These are phyloP conservation scores for Sialia sialis DNA, from an alignment of 2,113 vertebrate species.

Conservation along the genomic window DNA sequence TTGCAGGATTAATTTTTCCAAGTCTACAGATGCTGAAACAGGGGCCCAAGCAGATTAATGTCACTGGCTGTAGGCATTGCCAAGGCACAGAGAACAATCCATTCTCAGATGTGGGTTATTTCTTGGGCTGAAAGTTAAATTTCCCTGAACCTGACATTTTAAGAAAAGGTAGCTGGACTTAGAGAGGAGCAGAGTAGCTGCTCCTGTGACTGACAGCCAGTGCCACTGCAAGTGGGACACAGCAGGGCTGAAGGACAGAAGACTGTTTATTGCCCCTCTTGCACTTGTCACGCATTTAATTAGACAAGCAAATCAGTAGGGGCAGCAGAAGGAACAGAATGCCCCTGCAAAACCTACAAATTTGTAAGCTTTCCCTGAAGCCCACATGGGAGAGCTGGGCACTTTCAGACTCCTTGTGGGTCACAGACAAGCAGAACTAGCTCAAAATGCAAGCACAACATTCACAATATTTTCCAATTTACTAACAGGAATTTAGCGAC, in stretches of 20 bases:
- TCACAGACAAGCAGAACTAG: neutral
- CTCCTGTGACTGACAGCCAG: neutral
- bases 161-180: neutral
- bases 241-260: neutral
- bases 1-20: neutral
- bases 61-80: neutral
- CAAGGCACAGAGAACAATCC: neutral
- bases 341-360: neutral
- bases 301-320: neutral
- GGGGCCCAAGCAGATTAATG: neutral
- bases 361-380: neutral
- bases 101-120: neutral
- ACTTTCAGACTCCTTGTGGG: neutral
- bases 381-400: neutral
- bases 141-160: neutral
- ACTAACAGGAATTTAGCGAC: neutral
- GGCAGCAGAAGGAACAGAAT: neutral
- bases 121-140: neutral
- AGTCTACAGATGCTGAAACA: neutral
- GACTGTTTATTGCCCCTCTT: neutral
- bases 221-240: neutral
- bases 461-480: neutral
- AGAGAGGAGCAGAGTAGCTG: neutral
- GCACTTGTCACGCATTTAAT: neutral
- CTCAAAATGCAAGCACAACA: neutral